phyloP scores from a whole-genome alignment of 2,113 vertebrate species.

The Laticauda colubrina region DNA sequence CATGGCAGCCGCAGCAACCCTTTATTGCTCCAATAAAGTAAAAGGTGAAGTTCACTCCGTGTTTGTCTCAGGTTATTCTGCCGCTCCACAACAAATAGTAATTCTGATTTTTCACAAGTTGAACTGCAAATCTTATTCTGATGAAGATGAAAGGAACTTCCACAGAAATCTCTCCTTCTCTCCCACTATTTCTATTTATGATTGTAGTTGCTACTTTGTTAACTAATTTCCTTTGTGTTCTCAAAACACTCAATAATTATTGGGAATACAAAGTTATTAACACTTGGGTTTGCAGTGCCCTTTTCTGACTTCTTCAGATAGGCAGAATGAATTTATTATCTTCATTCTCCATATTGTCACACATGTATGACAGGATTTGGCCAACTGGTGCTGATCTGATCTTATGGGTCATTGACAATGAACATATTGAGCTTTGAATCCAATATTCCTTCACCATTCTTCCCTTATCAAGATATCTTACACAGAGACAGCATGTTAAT shows the following conservation, averaged over 20 bases:
- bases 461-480: background rate
- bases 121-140: background rate
- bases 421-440: background rate
- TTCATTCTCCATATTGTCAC: background rate
- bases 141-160: background rate
- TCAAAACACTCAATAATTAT: background rate
- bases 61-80: too few species aligned
- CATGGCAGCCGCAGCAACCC: too few species aligned
- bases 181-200: background rate
- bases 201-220: background rate
- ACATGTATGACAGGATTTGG: background rate
- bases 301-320: background rate
- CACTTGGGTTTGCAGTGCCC: background rate
- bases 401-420: background rate
- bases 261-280: background rate
- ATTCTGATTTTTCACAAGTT: background rate
- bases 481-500: background rate
- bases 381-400: background rate
- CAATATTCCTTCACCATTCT: background rate
- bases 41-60: too few species aligned
- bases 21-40: too few species aligned
- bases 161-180: background rate
- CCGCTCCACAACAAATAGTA: too few species aligned
- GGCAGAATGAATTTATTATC: background rate
- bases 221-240: background rate